Evolutionary conservation across 2,888 invertebrate species (phyloP).

Genomic region (Diploptera punctata): DNA sequence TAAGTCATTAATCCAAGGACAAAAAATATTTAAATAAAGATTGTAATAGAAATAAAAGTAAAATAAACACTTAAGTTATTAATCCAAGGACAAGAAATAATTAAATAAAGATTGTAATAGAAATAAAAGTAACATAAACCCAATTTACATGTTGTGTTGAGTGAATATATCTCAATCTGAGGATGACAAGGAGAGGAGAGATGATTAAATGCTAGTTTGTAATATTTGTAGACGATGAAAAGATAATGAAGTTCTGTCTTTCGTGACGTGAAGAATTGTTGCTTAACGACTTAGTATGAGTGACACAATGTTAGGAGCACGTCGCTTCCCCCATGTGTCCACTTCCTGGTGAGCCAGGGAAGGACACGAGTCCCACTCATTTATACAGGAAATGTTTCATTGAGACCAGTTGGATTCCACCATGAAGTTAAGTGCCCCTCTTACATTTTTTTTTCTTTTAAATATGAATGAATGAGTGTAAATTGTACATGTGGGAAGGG

Average conservation of each 20-base stretch:
- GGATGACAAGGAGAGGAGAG: too few relatives aligned
- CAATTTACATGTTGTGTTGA: too few relatives aligned
- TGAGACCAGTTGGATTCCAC: background rate
- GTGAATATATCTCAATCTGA: too few relatives aligned
- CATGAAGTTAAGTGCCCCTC: background rate
- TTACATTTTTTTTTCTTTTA: conserved; percentile 6
- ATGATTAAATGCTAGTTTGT: too few relatives aligned
- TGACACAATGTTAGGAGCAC: background rate
- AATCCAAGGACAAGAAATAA: too few relatives aligned
- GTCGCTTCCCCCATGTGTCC: background rate
- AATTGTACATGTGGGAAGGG: conserved; percentile 9
- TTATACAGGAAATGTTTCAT: conserved; percentile 15
- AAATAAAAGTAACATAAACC: too few relatives aligned
- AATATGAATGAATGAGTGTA: conserved; percentile 27
- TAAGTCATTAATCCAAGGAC: too few relatives aligned
- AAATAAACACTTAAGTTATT: too few relatives aligned
- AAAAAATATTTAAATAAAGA: too few relatives aligned
- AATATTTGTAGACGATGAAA: too few relatives aligned
- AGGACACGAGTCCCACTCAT: conserved; percentile 8
- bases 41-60: too few relatives aligned
- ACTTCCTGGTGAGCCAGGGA: conserved; percentile 15
- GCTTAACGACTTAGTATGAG: background rate
- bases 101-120: too few relatives aligned
- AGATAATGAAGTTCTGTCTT: background rate
- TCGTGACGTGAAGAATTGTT: background rate